Base-by-base conservation (phyloP, 2,888 invertebrate species). In the Melanchra persicariae region DNA sequence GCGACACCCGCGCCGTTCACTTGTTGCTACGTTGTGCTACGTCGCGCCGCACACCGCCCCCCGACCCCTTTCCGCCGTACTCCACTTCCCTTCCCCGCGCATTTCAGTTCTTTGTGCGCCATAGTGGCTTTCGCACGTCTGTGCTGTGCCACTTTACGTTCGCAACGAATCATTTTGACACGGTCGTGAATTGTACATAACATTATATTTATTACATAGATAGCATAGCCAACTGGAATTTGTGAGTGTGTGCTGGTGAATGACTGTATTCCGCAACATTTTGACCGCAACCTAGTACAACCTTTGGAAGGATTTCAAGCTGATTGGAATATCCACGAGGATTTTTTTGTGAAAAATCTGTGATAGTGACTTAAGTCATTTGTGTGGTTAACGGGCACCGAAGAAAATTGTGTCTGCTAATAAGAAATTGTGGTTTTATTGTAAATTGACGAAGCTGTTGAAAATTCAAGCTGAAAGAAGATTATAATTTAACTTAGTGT, bases 31-130 rank as follows among this genome's bases (percentile, higher is more conserved):
- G 93, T 92, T 91, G 92, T 91, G 91, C 89, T 91, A 91, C 91
- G 90, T 88, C 86, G 87, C 63, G 78, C 78, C 94, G 94, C 93
- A 86, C 87, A 84, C 85, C 88, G 84, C 89, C 90, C 89, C 91
- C 84, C 87, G 85, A 85, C 87, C 88, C 88, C 88, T 88, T 88
- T 89, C 92, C 89, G 85, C 85, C 86, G 85, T 85, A 89, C 89
- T 87, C 88, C 88, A 88, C 88, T 92, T 91, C 92, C 91, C 92
- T 91, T 79, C 92, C 93, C 93, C 94, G 93, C 94, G 93, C 93
- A 91, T 91, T 92, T 94, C 94, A 96, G 96, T 96, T 94, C 95
- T 96, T 95, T 96, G 95, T 95, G 94, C 93, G 94, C 93, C 90
- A 90, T 89, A 88, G 93, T 91, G 89, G 90, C 88, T 92, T 88